Percentiles rank a stretch among this genome's conserved stretches.
Conservation (phyloP, 2,888 invertebrate species). For the Eutolmus rufibarbis region DNA sequence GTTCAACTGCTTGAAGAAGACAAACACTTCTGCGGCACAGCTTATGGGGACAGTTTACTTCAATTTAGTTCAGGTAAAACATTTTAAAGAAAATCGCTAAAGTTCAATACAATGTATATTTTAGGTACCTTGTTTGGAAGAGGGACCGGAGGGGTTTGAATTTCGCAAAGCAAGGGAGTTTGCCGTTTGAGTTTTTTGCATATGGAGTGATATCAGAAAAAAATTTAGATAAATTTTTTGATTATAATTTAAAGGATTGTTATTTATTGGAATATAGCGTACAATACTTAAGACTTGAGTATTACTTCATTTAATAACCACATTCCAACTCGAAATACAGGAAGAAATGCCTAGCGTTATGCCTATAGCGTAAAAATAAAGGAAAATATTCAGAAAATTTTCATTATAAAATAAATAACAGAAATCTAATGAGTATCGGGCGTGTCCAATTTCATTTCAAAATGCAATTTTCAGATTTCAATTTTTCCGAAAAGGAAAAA, state of each 20-base stretch:
- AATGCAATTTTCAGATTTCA: too few relatives aligned
- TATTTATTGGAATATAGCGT: not conserved
- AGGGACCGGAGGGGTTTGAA: conserved; percentile 54
- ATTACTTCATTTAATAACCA: not conserved
- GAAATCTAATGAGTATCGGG: too few relatives aligned
- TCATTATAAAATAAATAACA: too few relatives aligned
- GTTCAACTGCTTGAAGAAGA: conserved; percentile 79
- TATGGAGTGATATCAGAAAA: not conserved
- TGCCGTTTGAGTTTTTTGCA: not conserved
- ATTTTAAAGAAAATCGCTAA: not conserved
- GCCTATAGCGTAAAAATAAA: too few relatives aligned
- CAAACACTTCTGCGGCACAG: conserved; percentile 75
- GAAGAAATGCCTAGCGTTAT: too few relatives aligned
- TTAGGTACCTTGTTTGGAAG: conserved; percentile 58
- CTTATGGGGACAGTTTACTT: conserved; percentile 85
- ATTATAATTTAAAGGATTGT: not conserved
- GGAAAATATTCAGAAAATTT: not conserved
- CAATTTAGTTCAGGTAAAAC: conserved; percentile 75
- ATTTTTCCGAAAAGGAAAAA: too few relatives aligned
- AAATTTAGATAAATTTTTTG: not conserved
- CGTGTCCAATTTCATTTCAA: too few relatives aligned
- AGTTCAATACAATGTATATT: not conserved
- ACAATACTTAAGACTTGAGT: not conserved
- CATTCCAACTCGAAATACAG: not conserved
- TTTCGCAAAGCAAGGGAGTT: conserved; percentile 58